phyloP scores from a whole-genome alignment of 1,140 invertebrate genomes.

The Cotesia typhae region DNA sequence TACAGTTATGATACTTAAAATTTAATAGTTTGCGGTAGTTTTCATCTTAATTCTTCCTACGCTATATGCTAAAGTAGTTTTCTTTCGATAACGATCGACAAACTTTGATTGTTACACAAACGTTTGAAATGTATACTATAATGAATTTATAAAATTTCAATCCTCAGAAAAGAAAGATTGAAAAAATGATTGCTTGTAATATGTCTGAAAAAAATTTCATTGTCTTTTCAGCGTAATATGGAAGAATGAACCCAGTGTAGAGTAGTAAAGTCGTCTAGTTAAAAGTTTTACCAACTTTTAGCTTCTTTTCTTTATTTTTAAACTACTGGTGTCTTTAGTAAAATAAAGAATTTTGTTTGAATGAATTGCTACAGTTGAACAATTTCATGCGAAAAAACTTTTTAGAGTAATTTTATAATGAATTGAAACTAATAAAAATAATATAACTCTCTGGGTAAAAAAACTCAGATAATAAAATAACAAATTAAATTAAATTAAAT shows the following conservation, averaged over 20 bases:
- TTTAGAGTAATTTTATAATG: neutral
- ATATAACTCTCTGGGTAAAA: neutral
- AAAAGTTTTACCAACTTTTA: conserved; percentile 11
- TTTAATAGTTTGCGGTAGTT: no score
- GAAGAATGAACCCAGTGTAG: conserved; percentile 8
- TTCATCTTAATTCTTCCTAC: no score
- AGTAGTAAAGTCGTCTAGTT: neutral
- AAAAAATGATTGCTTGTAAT: conserved; percentile 10
- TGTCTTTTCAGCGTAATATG: conserved; percentile 7
- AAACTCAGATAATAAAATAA: neutral
- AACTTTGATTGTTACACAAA: no score
- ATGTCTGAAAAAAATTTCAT: conserved; percentile 17
- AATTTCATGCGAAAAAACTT: neutral
- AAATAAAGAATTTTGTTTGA: conserved; percentile 16
- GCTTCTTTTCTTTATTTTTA: conserved; percentile 8
- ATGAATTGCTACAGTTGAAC: conserved; percentile 15
- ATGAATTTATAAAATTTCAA: neutral
- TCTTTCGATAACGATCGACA: no score
- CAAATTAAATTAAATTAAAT: neutral
- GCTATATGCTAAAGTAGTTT: no score
- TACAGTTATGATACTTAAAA: no score
- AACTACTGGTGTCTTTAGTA: neutral
- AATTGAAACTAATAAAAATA: conserved; percentile 9
- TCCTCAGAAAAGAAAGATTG: neutral
- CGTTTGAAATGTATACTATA: no score